Evolutionary conservation across 2,797 vertebrate species (phyloP), one percentile per base, ranked within the genome.

Genomic region (Myotis daubentonii): DNA sequence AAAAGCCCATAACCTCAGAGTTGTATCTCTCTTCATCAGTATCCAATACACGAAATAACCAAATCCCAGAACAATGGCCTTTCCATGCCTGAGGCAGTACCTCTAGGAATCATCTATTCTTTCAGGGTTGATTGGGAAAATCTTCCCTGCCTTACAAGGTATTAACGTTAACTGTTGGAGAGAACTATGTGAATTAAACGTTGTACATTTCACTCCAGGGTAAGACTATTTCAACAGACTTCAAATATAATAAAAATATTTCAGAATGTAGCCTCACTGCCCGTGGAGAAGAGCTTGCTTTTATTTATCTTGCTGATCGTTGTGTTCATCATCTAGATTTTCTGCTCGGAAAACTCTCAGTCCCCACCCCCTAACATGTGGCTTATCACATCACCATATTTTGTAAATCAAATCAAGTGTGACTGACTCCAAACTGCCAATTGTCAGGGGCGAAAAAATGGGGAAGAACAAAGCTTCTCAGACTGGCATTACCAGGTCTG

Each of bases 81-180:
- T n/a, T 82, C 82, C 70, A 41, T 44, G 47, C 71, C 57, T 51
- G 22, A 80, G 17, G 78, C 49, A 76, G 23, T 47, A 60, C 19
- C 22, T 60, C 86, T 94, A 79, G 96, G 94, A 93, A 82, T 76
- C 55, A 90, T 83, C 78, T 28, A 57, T 30, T 38, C 60, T 93
- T 68, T 85, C 65, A 75, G 51, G 47, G 78, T n/a, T 49, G 57
- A 93, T 88, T 94, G 87, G 93, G 87, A 95, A 94, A 89, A 68
- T 92, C 47, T 95, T 87, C 85, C 88, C 60, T 57, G 70, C 49
- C 8, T 17, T 55, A 68, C 38, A 76, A 60, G 5, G 30, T 83
- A 38, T 94, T 92, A 66, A 93, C 70, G 36, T 79, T 83, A 86
- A 83, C 28, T 93, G 41, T 8, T 86, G 71, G 51, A 79, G 70